Percentiles rank a stretch among this genome's conserved stretches.
These are phyloP conservation scores for Chamaetylas fuelleborni DNA, from an alignment of 2,113 vertebrate genomes.

Conservation along the genomic window DNA sequence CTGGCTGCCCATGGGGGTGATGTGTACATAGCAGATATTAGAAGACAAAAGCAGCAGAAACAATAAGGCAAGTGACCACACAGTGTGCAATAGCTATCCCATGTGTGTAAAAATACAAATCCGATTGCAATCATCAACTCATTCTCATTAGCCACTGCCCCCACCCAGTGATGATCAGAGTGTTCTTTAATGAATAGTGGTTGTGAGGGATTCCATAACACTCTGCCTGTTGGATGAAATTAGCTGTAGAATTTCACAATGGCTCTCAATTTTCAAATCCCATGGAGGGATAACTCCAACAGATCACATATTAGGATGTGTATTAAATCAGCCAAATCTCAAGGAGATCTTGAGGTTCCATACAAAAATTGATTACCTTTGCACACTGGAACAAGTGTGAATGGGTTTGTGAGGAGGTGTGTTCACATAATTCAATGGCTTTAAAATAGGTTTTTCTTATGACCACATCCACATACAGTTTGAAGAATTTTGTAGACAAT, in stretches of 20 bases:
- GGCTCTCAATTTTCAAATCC: background rate
- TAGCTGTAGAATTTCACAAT: background rate
- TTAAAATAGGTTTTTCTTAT: background rate
- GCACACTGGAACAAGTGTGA: background rate
- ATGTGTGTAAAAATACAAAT: background rate
- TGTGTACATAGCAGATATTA: accelerated
- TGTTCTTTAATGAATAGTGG: background rate
- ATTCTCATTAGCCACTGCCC: background rate
- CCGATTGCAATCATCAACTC: background rate
- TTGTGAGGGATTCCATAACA: background rate
- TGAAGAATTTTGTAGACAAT: background rate
- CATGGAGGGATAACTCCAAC: background rate
- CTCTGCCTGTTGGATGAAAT: background rate
- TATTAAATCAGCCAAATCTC: background rate
- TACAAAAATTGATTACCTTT: too few relatives aligned
- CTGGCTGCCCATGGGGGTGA: background rate
- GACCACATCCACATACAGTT: background rate
- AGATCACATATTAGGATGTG: accelerated
- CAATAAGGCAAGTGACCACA: background rate
- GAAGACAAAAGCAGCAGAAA: background rate
- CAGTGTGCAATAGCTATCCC: accelerated
- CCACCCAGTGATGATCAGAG: background rate
- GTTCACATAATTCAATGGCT: background rate
- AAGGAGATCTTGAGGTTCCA: background rate
- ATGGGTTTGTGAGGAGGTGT: background rate